Conservation (phyloP, 2,113 vertebrate species). For the Sus scrofa region T2T-Sscrofa CM000812.6:284329501-284330000, state of each 20-base stretch:
- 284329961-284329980: not conserved
- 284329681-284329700: not conserved
- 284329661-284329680: not conserved
- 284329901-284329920: not conserved
- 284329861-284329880: not conserved
- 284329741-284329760: not conserved
- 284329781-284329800: not conserved
- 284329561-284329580: too few species aligned
- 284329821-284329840: not conserved
- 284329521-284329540: conserved; percentile 72
- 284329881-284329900: not conserved
- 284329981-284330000: too few species aligned
- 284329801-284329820: not conserved
- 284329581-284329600: conserved; percentile 45
- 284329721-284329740: not conserved
- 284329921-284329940: not conserved
- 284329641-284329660: not conserved
- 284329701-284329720: not conserved
- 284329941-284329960: not conserved
- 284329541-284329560: too few species aligned
- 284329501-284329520: conserved; percentile 77
- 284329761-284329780: not conserved
- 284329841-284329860: not conserved
- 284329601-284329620: conserved; percentile 63
- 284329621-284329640: conserved; percentile 62